phyloP scores from a whole-genome alignment of 2,797 vertebrate genomes.

The Periparus ater region DNA sequence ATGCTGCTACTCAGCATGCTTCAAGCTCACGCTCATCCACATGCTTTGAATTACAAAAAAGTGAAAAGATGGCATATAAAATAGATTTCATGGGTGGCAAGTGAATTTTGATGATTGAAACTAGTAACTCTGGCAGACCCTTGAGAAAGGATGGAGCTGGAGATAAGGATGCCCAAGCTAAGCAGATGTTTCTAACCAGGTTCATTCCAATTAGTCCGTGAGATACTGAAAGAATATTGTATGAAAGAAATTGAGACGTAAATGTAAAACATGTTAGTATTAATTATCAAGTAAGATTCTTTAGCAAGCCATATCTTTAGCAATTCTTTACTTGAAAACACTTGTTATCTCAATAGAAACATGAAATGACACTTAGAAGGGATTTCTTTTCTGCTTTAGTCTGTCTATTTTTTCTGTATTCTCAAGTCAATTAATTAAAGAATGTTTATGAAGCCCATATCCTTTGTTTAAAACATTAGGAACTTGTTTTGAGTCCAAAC shows the following conservation, averaged over 20 bases:
- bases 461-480: not conserved
- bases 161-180: not conserved
- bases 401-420: not conserved
- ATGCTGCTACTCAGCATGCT: not conserved
- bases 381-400: not conserved
- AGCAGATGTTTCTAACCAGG: not conserved
- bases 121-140: not conserved
- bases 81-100: not conserved
- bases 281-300: not conserved
- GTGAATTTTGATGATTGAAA: not conserved
- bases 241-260: not conserved
- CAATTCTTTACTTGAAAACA: not conserved
- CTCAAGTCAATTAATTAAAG: not conserved
- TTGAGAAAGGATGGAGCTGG: not conserved
- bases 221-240: not conserved
- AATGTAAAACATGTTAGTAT: not conserved
- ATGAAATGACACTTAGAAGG: not conserved
- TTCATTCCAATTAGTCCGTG: not conserved
- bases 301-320: not conserved
- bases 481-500: not conserved
- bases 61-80: not conserved
- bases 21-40: not conserved
- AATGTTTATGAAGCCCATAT: not conserved
- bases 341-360: not conserved
- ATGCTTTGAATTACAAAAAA: not conserved